Evolutionary conservation across 1,140 invertebrate genomes (phyloP), one percentile per base, ranked within the genome.

Genomic region (Ips nitidus): DNA sequence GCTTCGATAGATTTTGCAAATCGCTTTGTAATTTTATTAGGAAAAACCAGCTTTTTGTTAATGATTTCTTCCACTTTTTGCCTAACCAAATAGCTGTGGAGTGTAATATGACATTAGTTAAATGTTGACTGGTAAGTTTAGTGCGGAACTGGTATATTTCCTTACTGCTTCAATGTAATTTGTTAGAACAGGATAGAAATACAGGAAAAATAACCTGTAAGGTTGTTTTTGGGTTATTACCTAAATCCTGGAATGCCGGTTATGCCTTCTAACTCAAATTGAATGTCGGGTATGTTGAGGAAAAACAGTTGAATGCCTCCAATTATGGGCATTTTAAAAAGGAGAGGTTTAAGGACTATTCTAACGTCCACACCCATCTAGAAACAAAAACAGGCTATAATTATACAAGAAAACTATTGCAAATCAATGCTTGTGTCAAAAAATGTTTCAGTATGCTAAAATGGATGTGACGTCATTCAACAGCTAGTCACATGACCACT

Each of bases 251-350:
- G 95, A 83, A 98, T 91, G 80, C 97, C 94, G 52, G 91, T 94
- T 1, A 94, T 85, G 47, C 94, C 94, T 60, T 97, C 94, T 59
- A 98, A 82, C 83, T 97, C 96, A 80, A 97, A 98, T 82, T 98
- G 94, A 71, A 98, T 91, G 67, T 91, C 90, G 1, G 96, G 96
- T 78, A 91, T 94, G 80, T 96, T 96, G 5, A 98, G 84, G 82
- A 98, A 98, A 83, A 95, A 98, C 63, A 95, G 84, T 78, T 94
- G 94, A 36, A 98, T 82, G 8, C 94, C 94, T 39, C 94, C 95
- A 69, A 97, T 88, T 69, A 98, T 80, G 36, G 95, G 95, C 78
- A 95, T 91, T 66, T 89, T 86, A 72, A 87, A 85, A 68, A 98
- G 90, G 43, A 98, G 81, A 1, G 96, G 96, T 80, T 95, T 97